phyloP scores from a whole-genome alignment of 1,140 invertebrate species.

The Drusus annulatus region DNA sequence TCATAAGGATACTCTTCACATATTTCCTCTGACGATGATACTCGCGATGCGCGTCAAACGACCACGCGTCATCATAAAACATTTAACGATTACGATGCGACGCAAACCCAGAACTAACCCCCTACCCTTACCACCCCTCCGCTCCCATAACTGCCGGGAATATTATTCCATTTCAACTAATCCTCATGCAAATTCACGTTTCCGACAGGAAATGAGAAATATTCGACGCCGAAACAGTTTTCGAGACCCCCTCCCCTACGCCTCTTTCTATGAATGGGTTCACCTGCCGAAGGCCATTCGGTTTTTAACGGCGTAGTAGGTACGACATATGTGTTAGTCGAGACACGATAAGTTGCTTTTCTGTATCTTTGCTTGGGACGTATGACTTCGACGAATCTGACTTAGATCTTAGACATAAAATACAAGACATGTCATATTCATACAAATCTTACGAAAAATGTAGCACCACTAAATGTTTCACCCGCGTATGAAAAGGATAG shows the following conservation, averaged over 20 bases:
- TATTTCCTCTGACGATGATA: conserved; percentile 1
- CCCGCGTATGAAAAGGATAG: too few species aligned
- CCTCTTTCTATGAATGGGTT: neutral
- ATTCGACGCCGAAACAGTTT: conserved; percentile 49
- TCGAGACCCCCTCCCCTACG: neutral
- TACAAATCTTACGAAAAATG: too few species aligned
- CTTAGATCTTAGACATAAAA: too few species aligned
- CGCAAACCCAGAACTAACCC: conserved; percentile 32
- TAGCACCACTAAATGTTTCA: too few species aligned
- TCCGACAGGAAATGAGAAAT: conserved; percentile 59
- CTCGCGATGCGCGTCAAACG: conserved; percentile 2
- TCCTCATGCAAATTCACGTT: conserved; percentile 59
- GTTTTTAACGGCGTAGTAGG: neutral
- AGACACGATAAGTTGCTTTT: too few species aligned
- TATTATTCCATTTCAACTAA: conserved; percentile 56
- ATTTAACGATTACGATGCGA: conserved; percentile 40
- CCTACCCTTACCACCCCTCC: conserved; percentile 12
- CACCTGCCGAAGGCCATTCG: conserved; percentile 9
- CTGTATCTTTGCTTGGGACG: too few species aligned
- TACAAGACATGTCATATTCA: too few species aligned
- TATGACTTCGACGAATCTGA: too few species aligned
- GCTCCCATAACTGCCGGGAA: neutral
- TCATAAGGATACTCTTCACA: neutral
- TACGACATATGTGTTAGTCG: too few species aligned
- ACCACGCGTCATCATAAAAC: conserved; percentile 43